phyloP scores from a whole-genome alignment of 2,113 vertebrate species.

The Calyptomena viridis region DNA sequence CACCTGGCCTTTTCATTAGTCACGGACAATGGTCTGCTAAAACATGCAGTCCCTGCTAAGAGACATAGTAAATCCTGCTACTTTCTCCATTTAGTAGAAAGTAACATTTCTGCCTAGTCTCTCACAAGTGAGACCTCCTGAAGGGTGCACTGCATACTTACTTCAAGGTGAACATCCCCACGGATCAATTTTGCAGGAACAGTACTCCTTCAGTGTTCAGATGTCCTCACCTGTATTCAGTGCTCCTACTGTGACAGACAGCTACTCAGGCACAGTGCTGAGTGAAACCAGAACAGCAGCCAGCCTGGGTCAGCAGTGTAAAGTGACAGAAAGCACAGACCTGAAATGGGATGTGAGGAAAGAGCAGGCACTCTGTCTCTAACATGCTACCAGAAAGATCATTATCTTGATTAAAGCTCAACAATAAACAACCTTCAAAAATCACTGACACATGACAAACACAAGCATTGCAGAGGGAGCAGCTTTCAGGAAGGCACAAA shows the following conservation, averaged over 20 bases:
- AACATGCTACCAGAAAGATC: neutral
- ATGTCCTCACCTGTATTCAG: neutral
- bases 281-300: neutral
- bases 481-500: slow-evolving; percentile 26
- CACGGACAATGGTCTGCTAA: neutral
- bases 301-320: neutral
- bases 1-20: neutral
- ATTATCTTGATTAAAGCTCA: neutral
- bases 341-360: slow-evolving; percentile 10
- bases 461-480: slow-evolving; percentile 44
- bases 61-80: neutral
- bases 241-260: neutral
- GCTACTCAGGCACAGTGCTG: neutral
- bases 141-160: slow-evolving; percentile 52
- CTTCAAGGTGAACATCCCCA: slow-evolving; percentile 12
- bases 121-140: slow-evolving; percentile 59
- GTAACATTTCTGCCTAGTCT: slow-evolving; percentile 63
- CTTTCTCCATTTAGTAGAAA: slow-evolving; percentile 40
- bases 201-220: neutral
- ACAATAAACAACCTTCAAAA: slow-evolving; percentile 28
- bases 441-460: slow-evolving; percentile 57
- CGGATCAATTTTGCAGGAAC: neutral
- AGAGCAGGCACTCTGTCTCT: neutral
- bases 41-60: neutral
- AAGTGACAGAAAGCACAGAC: slow-evolving; percentile 6